phyloP scores from a whole-genome alignment of 2,888 invertebrate genomes.

The Cremastinae sp. region DNA sequence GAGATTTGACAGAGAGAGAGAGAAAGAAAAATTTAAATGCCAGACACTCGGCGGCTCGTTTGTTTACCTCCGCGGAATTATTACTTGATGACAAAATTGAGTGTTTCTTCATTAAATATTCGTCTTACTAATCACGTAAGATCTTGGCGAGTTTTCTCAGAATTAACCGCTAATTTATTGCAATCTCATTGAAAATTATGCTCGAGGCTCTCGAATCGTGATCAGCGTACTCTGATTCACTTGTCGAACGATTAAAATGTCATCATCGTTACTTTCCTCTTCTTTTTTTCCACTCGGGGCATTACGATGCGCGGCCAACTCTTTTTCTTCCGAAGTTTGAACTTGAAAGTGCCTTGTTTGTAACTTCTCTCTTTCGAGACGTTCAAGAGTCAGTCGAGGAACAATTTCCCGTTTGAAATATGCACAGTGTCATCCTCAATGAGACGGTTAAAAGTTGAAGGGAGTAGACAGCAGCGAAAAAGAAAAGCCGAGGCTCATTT shows the following conservation, averaged over 20 bases:
- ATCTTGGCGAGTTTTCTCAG: neutral
- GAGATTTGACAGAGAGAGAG: constrained; percentile 40
- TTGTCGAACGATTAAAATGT: neutral
- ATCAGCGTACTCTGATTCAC: neutral
- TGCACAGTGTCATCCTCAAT: too few relatives aligned
- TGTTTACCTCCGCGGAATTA: neutral
- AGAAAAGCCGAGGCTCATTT: too few relatives aligned
- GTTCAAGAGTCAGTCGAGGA: too few relatives aligned
- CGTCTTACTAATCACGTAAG: neutral
- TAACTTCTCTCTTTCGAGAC: too few relatives aligned
- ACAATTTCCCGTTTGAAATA: too few relatives aligned
- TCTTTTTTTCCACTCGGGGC: neutral
- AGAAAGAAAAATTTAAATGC: neutral
- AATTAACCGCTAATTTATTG: constrained; percentile 7
- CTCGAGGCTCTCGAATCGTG: constrained; percentile 1
- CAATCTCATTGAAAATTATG: constrained; percentile 12
- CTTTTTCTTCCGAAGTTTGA: too few relatives aligned
- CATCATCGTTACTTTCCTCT: neutral
- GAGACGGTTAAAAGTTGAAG: too few relatives aligned
- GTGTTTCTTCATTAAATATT: neutral
- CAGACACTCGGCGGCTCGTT: constrained; percentile 15
- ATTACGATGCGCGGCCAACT: constrained; percentile 3
- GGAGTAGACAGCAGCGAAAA: too few relatives aligned
- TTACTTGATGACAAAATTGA: constrained; percentile 22
- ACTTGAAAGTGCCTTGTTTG: too few relatives aligned